phyloP scores from a whole-genome alignment of 1,140 invertebrate species.

The Coptotermes formosanus region DNA sequence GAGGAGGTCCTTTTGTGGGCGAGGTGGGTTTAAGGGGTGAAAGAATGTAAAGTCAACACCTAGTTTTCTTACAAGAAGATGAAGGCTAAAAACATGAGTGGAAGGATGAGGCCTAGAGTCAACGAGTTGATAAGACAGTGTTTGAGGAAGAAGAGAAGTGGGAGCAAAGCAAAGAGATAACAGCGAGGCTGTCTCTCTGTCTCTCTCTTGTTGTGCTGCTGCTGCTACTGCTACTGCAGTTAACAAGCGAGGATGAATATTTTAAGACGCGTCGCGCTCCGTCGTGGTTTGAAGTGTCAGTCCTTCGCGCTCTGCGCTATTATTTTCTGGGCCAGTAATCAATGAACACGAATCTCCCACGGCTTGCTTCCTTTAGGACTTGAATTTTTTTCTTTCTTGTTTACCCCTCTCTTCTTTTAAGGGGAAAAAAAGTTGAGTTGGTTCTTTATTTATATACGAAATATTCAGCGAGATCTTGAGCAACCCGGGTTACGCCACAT shows the following conservation, averaged over 20 bases:
- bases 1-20: not conserved
- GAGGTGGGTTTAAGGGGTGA: not conserved
- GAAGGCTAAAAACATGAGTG: not conserved
- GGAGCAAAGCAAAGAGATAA: not conserved
- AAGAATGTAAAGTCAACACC: not conserved
- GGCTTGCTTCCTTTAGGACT: constrained; percentile 1
- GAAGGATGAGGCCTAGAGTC: not conserved
- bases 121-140: not conserved
- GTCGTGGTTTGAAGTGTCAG: constrained; percentile 17
- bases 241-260: constrained; percentile 1
- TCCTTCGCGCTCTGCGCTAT: not conserved
- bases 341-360: not conserved
- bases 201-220: not conserved
- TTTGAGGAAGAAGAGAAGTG: not conserved
- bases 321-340: constrained; percentile 15
- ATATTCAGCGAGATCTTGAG: not conserved
- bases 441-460: not conserved
- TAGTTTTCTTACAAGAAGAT: not conserved
- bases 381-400: not conserved
- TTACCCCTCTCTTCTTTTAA: not conserved
- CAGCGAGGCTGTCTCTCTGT: not conserved
- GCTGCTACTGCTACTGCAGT: not conserved
- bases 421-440: not conserved
- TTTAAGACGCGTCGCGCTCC: not conserved
- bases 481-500: not conserved